Evolutionary conservation across 2,888 invertebrate genomes (phyloP).

Genomic region (Crossocerus cetratus): DNA sequence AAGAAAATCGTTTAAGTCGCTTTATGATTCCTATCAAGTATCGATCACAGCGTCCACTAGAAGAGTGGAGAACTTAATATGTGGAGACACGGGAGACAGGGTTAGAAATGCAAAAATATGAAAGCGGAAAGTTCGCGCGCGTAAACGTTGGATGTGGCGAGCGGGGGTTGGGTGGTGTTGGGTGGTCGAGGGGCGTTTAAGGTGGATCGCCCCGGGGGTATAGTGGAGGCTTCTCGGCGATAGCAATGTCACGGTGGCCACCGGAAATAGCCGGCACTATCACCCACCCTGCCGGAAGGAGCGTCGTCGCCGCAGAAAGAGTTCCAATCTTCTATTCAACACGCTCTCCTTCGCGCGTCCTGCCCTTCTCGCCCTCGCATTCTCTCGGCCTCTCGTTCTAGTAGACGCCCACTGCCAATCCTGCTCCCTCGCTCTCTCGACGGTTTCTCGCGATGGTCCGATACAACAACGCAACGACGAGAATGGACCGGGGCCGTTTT

Average conservation of each 20-base stretch:
- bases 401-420: not conserved
- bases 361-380: slow-evolving; percentile 4
- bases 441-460: slow-evolving; percentile 36
- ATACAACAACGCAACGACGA: slow-evolving; percentile 52
- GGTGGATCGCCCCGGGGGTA: slow-evolving; percentile 46
- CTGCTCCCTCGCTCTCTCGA: not conserved
- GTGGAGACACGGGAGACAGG: not conserved
- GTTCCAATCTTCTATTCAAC: slow-evolving; percentile 77
- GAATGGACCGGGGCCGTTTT: slow-evolving; percentile 57
- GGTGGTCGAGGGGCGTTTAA: slow-evolving; percentile 57
- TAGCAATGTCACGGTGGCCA: slow-evolving; percentile 74
- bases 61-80: not conserved
- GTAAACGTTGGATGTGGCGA: slow-evolving; percentile 30
- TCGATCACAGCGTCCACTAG: not conserved
- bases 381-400: slow-evolving; percentile 4
- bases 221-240: slow-evolving; percentile 62
- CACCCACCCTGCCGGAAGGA: slow-evolving; percentile 74
- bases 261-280: slow-evolving; percentile 77
- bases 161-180: slow-evolving; percentile 2
- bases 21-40: not conserved
- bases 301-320: slow-evolving; percentile 74
- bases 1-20: slow-evolving; percentile 43
- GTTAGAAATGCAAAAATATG: not conserved
- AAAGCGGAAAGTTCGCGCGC: slow-evolving; percentile 21
- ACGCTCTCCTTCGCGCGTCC: slow-evolving; percentile 52